phyloP scores from a whole-genome alignment of 2,113 vertebrate species.

The Empidonax alnorum region DNA sequence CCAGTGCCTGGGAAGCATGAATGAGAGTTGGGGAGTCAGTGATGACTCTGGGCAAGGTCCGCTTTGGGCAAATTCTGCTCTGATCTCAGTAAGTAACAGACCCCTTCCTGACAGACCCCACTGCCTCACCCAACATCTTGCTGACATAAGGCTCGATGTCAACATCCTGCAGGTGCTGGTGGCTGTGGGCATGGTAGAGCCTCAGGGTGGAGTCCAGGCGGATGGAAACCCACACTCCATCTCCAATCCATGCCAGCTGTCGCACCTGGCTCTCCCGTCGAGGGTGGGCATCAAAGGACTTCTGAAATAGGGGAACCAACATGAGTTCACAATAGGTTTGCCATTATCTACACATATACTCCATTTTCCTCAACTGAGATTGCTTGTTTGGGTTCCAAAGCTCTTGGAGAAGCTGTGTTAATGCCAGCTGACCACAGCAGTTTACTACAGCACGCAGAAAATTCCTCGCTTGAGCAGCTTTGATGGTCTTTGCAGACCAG shows the following conservation, averaged over 20 bases:
- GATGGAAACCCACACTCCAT: conserved; percentile 98
- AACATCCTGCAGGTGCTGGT: conserved; percentile 96
- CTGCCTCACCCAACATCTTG: conserved; percentile 93
- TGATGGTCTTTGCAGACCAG: not conserved
- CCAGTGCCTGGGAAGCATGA: conserved; percentile 84
- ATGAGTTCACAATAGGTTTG: not conserved
- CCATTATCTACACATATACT: not conserved
- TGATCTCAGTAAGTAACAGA: not conserved
- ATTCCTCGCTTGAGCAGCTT: not conserved
- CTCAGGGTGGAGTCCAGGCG: conserved; percentile 94
- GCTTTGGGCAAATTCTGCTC: not conserved
- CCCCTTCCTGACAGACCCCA: not conserved
- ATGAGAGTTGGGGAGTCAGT: not conserved
- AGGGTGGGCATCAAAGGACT: conserved; percentile 96
- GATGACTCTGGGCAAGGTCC: not conserved
- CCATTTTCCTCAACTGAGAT: not conserved
- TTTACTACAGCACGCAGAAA: not conserved
- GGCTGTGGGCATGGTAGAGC: conserved; percentile 94
- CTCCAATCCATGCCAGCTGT: conserved; percentile 96
- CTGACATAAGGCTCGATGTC: conserved; percentile 99
- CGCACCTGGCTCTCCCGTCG: conserved; percentile 96
- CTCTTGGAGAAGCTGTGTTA: not conserved
- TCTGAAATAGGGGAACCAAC: conserved; percentile 65
- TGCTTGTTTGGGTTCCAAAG: not conserved
- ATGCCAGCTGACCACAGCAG: not conserved